Conservation (phyloP, 2,797 vertebrate genomes). For the Lutjanus argentimaculatus region DNA sequence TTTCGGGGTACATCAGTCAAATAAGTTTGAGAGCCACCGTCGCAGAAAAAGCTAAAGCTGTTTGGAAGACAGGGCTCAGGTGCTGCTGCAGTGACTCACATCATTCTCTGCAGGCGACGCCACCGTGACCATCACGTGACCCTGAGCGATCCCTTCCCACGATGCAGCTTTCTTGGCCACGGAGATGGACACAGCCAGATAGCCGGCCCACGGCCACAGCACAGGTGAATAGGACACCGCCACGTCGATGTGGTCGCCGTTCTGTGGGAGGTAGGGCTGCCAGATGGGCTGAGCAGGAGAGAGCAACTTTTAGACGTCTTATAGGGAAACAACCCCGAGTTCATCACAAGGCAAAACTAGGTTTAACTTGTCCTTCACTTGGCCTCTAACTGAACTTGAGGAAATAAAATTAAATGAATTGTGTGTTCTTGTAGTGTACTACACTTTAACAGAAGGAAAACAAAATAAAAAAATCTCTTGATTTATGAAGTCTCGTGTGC, state of each 20-base stretch:
- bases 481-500: slow-evolving; percentile 1
- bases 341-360: slow-evolving; percentile 5
- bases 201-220: slow-evolving; percentile 98
- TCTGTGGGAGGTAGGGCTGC: slow-evolving; percentile 98
- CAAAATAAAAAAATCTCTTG: not conserved
- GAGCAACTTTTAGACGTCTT: slow-evolving; percentile 5
- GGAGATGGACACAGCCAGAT: slow-evolving; percentile 96
- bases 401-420: not conserved
- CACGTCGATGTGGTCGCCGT: slow-evolving; percentile 96
- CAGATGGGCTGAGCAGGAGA: slow-evolving; percentile 91
- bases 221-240: slow-evolving; percentile 95
- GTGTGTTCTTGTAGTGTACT: not conserved
- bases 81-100: slow-evolving; percentile 80
- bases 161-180: slow-evolving; percentile 97
- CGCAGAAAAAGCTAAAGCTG: not conserved
- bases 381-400: not conserved
- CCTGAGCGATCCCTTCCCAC: slow-evolving; percentile 97
- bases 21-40: not conserved
- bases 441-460: not conserved
- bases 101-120: slow-evolving; percentile 94
- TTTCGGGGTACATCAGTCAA: too few species aligned
- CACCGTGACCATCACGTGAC: slow-evolving; percentile 96
- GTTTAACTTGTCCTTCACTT: not conserved
- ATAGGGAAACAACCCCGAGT: not conserved
- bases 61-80: not conserved